Base-by-base conservation (phyloP, 2,888 invertebrate genomes). In the Suillia variegata region DNA sequence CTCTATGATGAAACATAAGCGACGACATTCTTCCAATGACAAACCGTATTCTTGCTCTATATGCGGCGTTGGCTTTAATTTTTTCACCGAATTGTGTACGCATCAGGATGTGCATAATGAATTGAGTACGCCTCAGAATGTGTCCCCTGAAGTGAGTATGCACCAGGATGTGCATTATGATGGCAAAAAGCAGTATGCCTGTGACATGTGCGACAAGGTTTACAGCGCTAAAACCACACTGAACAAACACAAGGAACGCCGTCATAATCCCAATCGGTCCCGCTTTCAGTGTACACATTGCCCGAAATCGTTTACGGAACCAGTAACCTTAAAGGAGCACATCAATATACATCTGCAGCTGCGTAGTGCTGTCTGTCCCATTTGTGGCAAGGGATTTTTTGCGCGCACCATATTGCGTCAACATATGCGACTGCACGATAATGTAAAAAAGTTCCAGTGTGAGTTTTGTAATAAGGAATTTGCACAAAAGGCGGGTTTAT, bases 121-220 rank as follows among this genome's bases (percentile, higher is more conserved):
- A n/a, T n/a, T n/a, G n/a, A n/a, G n/a, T n/a, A n/a, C n/a, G n/a
- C n/a, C n/a, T n/a, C n/a, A n/a, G n/a, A n/a, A n/a, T n/a, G n/a
- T n/a, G n/a, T n/a, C 69, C 5, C 73, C 71, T 24, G 78, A 78
- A 52, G 53, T 78, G 5, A 72, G 66, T 42, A 56, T 62, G 0
- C 77, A 78, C 56, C n/a, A n/a, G n/a, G n/a, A n/a, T n/a, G n/a
- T n/a, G n/a, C n/a, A n/a, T n/a, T 79, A 78, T 49, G 77, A 78
- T 5, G 77, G 74, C 15, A 78, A 70, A 8, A 78, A 76, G 33
- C 79, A 77, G 13, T 78, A 70, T 58, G 70, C 77, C 2, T 76
- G 76, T 45, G 78, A n/a, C n/a, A n/a, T n/a, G n/a, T n/a, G n/a
- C n/a, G n/a, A n/a, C n/a, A n/a, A n/a, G n/a, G n/a, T n/a, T n/a